Evolutionary conservation across 2,797 vertebrate species (phyloP).

Genomic region (Heteromormyrus szaboi): DNA sequence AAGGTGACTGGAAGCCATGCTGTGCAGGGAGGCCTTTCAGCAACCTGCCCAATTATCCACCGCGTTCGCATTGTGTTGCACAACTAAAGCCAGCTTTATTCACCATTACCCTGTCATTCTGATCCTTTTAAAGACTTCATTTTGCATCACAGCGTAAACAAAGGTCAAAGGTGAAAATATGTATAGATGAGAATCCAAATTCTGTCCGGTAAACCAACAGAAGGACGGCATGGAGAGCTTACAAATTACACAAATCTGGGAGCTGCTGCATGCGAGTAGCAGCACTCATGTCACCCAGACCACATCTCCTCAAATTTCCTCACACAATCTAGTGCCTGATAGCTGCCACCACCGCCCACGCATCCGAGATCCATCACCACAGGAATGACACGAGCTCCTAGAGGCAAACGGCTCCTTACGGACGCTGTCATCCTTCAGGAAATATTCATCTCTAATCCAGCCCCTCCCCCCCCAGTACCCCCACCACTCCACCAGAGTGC

Average conservation of each 20-base stretch:
- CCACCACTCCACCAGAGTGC: background rate
- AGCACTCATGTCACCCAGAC: background rate
- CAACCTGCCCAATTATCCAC: background rate
- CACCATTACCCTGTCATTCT: background rate
- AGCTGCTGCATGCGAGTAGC: background rate
- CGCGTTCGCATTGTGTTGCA: background rate
- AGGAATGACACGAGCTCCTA: conserved; percentile 59
- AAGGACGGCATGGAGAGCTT: background rate
- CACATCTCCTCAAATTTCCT: conserved; percentile 59
- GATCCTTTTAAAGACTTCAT: background rate
- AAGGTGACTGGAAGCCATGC: background rate
- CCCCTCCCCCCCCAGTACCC: too few species aligned
- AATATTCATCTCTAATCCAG: conserved; percentile 60
- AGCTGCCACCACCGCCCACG: conserved; percentile 46
- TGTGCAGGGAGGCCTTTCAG: background rate
- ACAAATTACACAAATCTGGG: background rate
- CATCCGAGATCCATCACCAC: conserved; percentile 51
- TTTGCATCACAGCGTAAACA: background rate
- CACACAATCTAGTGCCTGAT: conserved; percentile 64
- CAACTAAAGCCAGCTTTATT: background rate
- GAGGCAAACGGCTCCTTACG: conserved; percentile 47
- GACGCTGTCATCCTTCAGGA: conserved; percentile 36
- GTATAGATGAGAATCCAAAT: background rate
- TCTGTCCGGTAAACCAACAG: background rate
- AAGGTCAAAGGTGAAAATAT: background rate